Base-by-base conservation (phyloP, 2,888 invertebrate species). In the Folsomia manolachei region DNA sequence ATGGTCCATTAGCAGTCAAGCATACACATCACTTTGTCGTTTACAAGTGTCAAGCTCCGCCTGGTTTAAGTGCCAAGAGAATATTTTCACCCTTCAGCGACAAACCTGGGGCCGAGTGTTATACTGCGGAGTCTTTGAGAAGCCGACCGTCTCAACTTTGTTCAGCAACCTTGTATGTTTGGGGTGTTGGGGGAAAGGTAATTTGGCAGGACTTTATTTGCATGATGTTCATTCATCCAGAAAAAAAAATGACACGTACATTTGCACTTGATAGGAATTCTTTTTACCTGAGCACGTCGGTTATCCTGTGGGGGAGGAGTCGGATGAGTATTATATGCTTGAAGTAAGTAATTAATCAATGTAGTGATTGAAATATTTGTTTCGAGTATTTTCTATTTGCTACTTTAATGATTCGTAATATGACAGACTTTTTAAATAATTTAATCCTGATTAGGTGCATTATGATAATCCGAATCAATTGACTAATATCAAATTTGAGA, bases 241-340 rank as follows among this genome's bases (percentile, higher is more conserved):
- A 39, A 9, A n/a, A n/a, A n/a, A n/a, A n/a, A n/a, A n/a, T n/a
- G n/a, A n/a, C n/a, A n/a, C n/a, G 39, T 39, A 39, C 39, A 39
- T 39, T 4, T 39, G 14, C 14, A 39, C 86, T 85, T 66, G 84
- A 91, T 91, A 93, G 69, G 93, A 93, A 87, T 71, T 79, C 60
- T 91, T 91, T 85, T 86, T 92, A 64, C 93, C 94, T 0, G 88
- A 89, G 75, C 80, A 82, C 83, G 91, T 93, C 21, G 95, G 95
- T 24, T 88, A 94, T 79, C 93, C 95, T 1, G 85, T 95, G 66
- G 92, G 90, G 4, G 91, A 90, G 79, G 70, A 69, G 1, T 19
- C 27, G 23, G 88, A 90, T 1, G 89, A 89, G 1, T 94, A 90
- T 85, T 94, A 92, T 84, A 92, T 94, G 91, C 87, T 95, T 64